These are phyloP conservation scores for Hesperophylax magnus DNA, from an alignment of 1,140 invertebrate species.

Conservation along the genomic window DNA sequence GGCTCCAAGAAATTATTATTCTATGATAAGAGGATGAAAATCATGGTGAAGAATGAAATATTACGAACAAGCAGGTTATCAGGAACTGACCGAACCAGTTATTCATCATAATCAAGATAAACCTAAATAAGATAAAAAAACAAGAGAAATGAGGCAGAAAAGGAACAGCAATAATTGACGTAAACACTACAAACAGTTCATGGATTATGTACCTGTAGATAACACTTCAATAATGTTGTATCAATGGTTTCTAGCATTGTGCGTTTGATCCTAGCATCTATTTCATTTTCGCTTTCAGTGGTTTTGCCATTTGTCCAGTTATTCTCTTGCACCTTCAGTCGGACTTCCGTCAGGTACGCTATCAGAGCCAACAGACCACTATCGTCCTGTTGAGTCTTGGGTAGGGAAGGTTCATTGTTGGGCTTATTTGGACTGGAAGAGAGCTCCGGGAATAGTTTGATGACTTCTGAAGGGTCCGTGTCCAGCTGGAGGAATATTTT, in stretches of 20 bases:
- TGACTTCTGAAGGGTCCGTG: conserved; percentile 95
- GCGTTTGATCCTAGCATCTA: conserved; percentile 61
- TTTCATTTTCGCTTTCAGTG: conserved; percentile 55
- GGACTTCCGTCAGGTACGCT: conserved; percentile 88
- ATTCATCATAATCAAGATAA: too few species aligned
- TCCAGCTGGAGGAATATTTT: conserved; percentile 89
- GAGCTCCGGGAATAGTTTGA: conserved; percentile 92
- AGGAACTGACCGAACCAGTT: too few species aligned
- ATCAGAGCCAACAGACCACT: conserved; percentile 91
- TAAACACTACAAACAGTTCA: too few species aligned
- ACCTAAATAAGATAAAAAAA: too few species aligned
- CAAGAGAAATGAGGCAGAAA: too few species aligned
- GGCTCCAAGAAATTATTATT: too few species aligned
- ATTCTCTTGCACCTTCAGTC: conserved; percentile 71
- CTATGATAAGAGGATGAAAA: too few species aligned
- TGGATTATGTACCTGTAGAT: conserved; percentile 80
- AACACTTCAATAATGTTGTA: conserved; percentile 96
- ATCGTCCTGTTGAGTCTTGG: conserved; percentile 86
- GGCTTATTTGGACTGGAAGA: conserved; percentile 63
- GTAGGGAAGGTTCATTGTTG: conserved; percentile 66
- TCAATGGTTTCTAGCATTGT: conserved; percentile 93
- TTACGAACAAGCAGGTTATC: too few species aligned
- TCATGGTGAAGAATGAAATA: too few species aligned
- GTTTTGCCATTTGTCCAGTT: conserved; percentile 60
- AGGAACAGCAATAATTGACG: too few species aligned